Base-by-base conservation (phyloP, 2,888 invertebrate genomes). In the Caenorhabditis auriculariae region DNA sequence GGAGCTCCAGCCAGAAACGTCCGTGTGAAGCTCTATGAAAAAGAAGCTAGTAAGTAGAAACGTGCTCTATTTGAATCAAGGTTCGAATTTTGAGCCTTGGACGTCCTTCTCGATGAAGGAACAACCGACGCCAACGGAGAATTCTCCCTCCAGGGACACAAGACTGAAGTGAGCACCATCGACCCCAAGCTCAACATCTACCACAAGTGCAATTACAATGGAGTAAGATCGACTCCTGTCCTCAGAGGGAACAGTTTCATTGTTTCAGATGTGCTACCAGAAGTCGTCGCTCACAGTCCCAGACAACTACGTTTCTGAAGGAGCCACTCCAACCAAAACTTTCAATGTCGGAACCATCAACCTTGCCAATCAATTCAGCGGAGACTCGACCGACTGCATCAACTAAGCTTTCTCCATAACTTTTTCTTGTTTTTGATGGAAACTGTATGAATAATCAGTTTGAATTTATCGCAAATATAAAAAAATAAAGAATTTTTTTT, bases 21-120 rank as follows among this genome's bases (percentile, higher is more conserved):
- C 38, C 70, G 75, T 56, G 73, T 77, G 29, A 77, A 77, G 65
- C 55, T 77, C 23, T 77, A 73, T 49, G 77, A 76, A 29, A 74
- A 69, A 42, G 69, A 69, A 69, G 56, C 65, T 35, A 69, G 69
- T 69, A 24, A 49, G 69, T 19, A 9, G 4, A 23, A 26, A n/a
- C 47, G 7, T 9, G 27, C n/a, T 29, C 29, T 29, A 9, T 9
- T 35, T 17, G 42, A 29, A 7, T 46, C 17, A 2, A 24, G 29
- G 26, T 21, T 12, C 42, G 46, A 23, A 48, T 29, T 61, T 64
- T 28, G 38, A 73, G 74, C 69, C 32, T 46, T 73, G 24, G 77
- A 77, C 54, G 76, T 75, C n/a, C 62, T 76, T 27, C 56, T 77
- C 60, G 75, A 62, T 26, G 75, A 75, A 52, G 73, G 72, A 45